phyloP scores from a whole-genome alignment of 2,113 vertebrate genomes.

The Ptilorrhoa leucosticta region DNA sequence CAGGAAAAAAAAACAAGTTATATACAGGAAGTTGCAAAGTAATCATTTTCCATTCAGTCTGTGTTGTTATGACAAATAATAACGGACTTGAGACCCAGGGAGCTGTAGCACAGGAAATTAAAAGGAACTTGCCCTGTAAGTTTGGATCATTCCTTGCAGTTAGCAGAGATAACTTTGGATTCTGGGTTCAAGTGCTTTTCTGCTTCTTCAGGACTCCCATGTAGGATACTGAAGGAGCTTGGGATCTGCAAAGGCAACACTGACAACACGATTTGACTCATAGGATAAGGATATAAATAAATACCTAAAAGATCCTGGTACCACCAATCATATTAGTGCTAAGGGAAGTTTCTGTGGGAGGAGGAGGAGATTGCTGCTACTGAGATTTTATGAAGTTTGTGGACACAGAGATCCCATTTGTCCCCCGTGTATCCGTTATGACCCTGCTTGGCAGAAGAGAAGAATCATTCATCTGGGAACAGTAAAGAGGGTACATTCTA shows the following conservation, averaged over 20 bases:
- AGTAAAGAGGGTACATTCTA: background rate
- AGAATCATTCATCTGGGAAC: background rate
- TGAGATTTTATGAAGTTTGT: background rate
- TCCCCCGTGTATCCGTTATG: accelerated
- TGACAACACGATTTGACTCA: background rate
- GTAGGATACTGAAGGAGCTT: background rate
- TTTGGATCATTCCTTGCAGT: background rate
- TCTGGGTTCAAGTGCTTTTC: background rate
- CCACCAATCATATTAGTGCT: background rate
- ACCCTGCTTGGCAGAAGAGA: background rate
- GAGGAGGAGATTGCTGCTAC: accelerated
- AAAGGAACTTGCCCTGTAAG: background rate
- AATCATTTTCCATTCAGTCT: background rate
- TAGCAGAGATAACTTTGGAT: background rate
- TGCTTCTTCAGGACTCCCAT: background rate
- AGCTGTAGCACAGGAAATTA: background rate
- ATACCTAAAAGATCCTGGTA: background rate
- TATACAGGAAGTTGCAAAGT: too few species aligned
- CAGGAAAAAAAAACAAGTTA: background rate
- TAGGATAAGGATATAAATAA: background rate
- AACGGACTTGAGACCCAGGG: background rate
- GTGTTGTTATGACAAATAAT: background rate
- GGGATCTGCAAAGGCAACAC: background rate
- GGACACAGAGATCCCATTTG: background rate
- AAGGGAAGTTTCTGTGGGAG: background rate